Percentiles rank a stretch among this genome's conserved stretches.
These are phyloP conservation scores for Rhorus exstirpatorius DNA, from an alignment of 2,888 invertebrate genomes.

Conservation along the genomic window DNA sequence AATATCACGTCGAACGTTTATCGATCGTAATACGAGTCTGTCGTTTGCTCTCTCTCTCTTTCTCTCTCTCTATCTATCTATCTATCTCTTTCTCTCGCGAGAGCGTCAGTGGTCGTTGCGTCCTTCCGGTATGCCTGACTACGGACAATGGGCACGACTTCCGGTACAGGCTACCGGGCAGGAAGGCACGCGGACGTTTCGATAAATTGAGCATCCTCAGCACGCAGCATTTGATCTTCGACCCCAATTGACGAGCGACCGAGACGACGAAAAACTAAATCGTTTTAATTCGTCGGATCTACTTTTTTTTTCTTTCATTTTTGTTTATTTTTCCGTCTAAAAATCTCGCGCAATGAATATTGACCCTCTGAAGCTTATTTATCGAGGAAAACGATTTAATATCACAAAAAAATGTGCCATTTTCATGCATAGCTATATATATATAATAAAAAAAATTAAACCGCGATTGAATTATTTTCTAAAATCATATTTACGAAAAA, in stretches of 20 bases:
- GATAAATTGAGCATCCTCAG: constrained; percentile 70
- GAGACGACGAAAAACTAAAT: constrained; percentile 44
- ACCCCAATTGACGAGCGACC: constrained; percentile 63
- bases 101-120: constrained; percentile 67
- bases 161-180: constrained; percentile 70
- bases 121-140: constrained; percentile 71
- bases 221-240: constrained; percentile 67
- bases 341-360: neutral
- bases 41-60: constrained; percentile 3
- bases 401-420: neutral
- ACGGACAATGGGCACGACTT: constrained; percentile 71
- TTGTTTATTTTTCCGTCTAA: neutral
- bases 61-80: constrained; percentile 8
- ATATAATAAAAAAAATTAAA: too few species aligned
- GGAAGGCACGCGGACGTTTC: constrained; percentile 72
- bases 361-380: too few species aligned
- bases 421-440: neutral
- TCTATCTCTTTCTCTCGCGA: constrained; percentile 24
- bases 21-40: constrained; percentile 60
- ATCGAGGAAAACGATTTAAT: neutral
- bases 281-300: constrained; percentile 17
- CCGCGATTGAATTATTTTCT: too few species aligned
- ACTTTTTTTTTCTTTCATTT: neutral
- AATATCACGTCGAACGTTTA: constrained; percentile 63
- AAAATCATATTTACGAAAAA: too few species aligned